Evolutionary conservation across 2,888 invertebrate genomes (phyloP), one percentile per base, ranked within the genome.

Genomic region (Heliconius aoede): DNA sequence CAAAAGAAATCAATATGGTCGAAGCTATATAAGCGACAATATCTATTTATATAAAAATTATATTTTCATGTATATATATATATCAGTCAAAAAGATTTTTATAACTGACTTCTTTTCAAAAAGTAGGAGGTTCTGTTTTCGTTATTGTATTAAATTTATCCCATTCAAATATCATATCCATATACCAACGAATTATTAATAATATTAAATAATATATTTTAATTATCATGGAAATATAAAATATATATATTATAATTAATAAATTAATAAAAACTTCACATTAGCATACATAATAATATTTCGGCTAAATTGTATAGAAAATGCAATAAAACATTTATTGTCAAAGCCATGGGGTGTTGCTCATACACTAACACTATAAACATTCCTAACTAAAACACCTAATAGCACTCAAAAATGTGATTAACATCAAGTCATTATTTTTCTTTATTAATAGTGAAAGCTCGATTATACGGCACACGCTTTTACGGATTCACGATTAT

Each of bases 301-400:
- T 72, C 36, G 26, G 26, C 61, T 72, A 72, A 69, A 55, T 26
- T 72, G 60, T 61, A 36, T 40, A 60, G 24, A 72, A 72, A 61
- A 72, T 24, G 72, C 72, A 72, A 61, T 72, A 60, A 61, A 60
- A 72, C 26, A 26, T 40, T 76, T 76, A 76, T 76, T 76, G 75
- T 76, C 71, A 72, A 76, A 76, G 75, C 71, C 75, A 76, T 76
- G 75, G 71, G 71, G 75, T 72, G 75, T 69, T 69, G 61, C 71
- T 76, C 75, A 55, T 55, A 71, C 55, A 61, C 51, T 65, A 62
- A 65, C 72, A 55, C 75, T 76, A 18, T 40, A 64, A 21, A 36
- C 24, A 60, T 36, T 30, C 30, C 13, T 24, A 21, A 24, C 30
- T 30, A n/a, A 24, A 69, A 51, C 55, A 69, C 55, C 55, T 55